phyloP scores from a whole-genome alignment of 1,140 invertebrate species.

The Drosophila sp. region DNA sequence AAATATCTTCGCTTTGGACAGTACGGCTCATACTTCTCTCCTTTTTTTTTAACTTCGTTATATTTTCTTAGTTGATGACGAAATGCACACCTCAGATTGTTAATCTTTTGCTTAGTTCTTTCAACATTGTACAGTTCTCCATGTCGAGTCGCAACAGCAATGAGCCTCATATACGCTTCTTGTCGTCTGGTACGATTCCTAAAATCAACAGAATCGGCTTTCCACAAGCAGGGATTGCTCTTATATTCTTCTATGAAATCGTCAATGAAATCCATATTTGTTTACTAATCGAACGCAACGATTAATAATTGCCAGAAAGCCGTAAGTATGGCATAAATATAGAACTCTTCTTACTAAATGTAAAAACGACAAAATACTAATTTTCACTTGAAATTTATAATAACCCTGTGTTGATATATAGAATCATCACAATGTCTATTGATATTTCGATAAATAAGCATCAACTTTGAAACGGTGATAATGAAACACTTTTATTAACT shows the following conservation, averaged over 20 bases:
- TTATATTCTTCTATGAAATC: conserved; percentile 84
- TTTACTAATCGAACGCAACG: conserved; percentile 55
- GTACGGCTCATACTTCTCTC: conserved; percentile 80
- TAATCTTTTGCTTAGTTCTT: conserved; percentile 83
- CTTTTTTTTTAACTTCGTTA: conserved; percentile 78
- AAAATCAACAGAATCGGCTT: conserved; percentile 77
- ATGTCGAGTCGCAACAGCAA: conserved; percentile 80
- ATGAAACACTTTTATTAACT: neutral
- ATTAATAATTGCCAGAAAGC: conserved; percentile 40
- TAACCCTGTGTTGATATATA: neutral
- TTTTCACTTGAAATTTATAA: conserved; percentile 11
- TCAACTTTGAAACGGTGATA: neutral
- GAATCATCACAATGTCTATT: conserved; percentile 1
- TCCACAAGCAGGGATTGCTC: conserved; percentile 83
- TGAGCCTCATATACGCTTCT: conserved; percentile 80
- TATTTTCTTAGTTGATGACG: conserved; percentile 82
- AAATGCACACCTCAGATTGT: conserved; percentile 83
- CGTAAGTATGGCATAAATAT: conserved; percentile 40
- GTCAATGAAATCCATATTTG: conserved; percentile 83
- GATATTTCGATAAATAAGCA: neutral
- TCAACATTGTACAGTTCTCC: conserved; percentile 82
- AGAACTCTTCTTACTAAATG: conserved; percentile 22
- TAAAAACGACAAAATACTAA: conserved; percentile 18
- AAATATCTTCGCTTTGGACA: conserved; percentile 81
- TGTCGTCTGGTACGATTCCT: conserved; percentile 73